These are phyloP conservation scores for Ennomos quercinarius DNA, from an alignment of 2,888 invertebrate genomes.

Conservation along the genomic window DNA sequence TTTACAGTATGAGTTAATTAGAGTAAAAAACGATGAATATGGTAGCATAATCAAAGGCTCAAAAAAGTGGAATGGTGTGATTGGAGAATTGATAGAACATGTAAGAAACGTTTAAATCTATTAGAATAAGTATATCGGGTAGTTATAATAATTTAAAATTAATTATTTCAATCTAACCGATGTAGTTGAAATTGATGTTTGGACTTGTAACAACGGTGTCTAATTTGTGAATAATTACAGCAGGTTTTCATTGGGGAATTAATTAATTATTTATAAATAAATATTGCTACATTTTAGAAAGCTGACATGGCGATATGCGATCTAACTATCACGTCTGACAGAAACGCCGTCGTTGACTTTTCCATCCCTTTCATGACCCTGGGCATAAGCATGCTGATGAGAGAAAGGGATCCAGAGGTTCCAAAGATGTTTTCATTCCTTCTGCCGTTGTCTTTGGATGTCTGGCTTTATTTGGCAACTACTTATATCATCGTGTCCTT, in stretches of 20 bases:
- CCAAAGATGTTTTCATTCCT: conserved; percentile 95
- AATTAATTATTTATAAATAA: too few species aligned
- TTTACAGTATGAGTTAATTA: conserved; percentile 87
- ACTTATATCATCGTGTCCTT: conserved; percentile 94
- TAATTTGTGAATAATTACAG: too few species aligned
- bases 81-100: conserved; percentile 89
- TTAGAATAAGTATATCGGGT: too few species aligned
- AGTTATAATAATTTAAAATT: too few species aligned
- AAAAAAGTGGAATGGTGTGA: conserved; percentile 91
- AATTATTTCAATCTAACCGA: too few species aligned
- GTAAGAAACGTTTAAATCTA: conserved; percentile 68
- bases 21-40: conserved; percentile 87
- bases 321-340: conserved; percentile 95
- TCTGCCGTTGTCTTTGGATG: conserved; percentile 92
- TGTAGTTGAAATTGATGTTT: too few species aligned
- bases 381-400: conserved; percentile 94
- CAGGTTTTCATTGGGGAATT: too few species aligned
- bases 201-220: too few species aligned
- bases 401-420: conserved; percentile 90
- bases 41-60: conserved; percentile 88
- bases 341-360: conserved; percentile 95
- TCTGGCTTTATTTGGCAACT: conserved; percentile 95
- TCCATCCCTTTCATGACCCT: conserved; percentile 98
- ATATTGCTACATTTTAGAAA: conserved; percentile 85
- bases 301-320: conserved; percentile 97